These are phyloP conservation scores for Coenobita brevimanus DNA, from an alignment of 1,140 invertebrate species.

Conservation along the genomic window DNA sequence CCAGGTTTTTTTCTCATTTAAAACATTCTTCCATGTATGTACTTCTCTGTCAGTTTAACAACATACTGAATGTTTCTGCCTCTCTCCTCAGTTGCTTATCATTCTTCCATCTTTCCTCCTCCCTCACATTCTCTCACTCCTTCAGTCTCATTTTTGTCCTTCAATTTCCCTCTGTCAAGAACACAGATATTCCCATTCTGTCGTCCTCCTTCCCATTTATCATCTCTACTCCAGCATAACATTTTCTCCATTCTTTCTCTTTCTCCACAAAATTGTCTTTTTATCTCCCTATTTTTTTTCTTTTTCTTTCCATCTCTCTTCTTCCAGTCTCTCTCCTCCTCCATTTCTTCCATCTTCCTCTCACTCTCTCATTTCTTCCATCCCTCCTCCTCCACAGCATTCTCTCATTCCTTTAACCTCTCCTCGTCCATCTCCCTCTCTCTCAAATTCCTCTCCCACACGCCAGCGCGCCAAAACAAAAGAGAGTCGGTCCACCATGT, in stretches of 20 bases:
- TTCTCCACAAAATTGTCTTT: background rate
- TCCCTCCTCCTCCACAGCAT: background rate
- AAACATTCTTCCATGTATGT: background rate
- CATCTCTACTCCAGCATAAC: background rate
- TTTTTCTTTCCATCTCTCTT: slow-evolving; percentile 36
- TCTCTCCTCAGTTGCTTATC: background rate
- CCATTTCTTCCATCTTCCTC: slow-evolving; percentile 20
- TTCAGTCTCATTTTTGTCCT: too few species aligned
- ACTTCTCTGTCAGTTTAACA: background rate
- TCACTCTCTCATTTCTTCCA: slow-evolving; percentile 3
- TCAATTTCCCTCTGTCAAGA: background rate
- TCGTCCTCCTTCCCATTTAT: background rate
- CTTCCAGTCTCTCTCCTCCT: too few species aligned
- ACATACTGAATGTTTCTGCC: too few species aligned
- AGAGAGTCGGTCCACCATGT: too few species aligned
- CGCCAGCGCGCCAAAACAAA: too few species aligned
- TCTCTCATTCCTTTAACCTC: background rate
- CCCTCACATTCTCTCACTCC: too few species aligned
- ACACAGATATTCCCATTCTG: background rate
- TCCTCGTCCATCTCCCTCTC: background rate
- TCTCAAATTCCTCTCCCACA: too few species aligned
- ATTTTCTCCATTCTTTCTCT: background rate
- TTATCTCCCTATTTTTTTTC: slow-evolving; percentile 14
- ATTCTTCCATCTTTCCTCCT: background rate
- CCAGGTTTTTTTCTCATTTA: background rate